Conservation (phyloP, 2,888 invertebrate species). For the Zygaena filipendulae region DNA sequence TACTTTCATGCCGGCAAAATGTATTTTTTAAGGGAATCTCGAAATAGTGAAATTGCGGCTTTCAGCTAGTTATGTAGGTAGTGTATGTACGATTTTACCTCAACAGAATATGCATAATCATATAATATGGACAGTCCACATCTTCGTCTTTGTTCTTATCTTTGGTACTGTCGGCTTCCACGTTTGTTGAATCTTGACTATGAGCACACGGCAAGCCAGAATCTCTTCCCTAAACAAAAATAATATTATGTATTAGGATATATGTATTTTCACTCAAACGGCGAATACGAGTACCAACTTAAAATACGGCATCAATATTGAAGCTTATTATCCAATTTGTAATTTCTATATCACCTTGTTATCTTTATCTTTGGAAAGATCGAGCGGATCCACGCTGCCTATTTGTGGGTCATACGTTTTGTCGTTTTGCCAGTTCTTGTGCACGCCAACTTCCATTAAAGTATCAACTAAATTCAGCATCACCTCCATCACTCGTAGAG, state of each 20-base stretch:
- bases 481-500: constrained; percentile 90
- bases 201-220: constrained; percentile 55
- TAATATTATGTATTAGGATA: constrained; percentile 1
- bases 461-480: constrained; percentile 93
- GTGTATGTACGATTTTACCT: too few species aligned
- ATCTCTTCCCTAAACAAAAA: constrained; percentile 42
- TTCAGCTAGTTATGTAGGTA: too few species aligned
- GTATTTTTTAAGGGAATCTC: too few species aligned
- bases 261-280: too few species aligned
- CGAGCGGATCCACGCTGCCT: constrained; percentile 42
- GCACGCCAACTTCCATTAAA: constrained; percentile 88
- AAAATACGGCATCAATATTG: too few species aligned
- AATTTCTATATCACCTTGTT: too few species aligned
- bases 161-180: constrained; percentile 52
- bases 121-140: constrained; percentile 73
- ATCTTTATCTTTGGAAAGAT: constrained; percentile 53
- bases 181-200: constrained; percentile 59
- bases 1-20: too few species aligned
- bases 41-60: too few species aligned
- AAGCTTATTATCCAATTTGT: too few species aligned
- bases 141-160: constrained; percentile 48
- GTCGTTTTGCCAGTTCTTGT: constrained; percentile 66
- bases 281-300: too few species aligned
- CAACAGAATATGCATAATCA: constrained; percentile 77
- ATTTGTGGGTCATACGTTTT: constrained; percentile 44